phyloP scores from a whole-genome alignment of 2,888 invertebrate genomes.

The Apodemia duryi region DNA sequence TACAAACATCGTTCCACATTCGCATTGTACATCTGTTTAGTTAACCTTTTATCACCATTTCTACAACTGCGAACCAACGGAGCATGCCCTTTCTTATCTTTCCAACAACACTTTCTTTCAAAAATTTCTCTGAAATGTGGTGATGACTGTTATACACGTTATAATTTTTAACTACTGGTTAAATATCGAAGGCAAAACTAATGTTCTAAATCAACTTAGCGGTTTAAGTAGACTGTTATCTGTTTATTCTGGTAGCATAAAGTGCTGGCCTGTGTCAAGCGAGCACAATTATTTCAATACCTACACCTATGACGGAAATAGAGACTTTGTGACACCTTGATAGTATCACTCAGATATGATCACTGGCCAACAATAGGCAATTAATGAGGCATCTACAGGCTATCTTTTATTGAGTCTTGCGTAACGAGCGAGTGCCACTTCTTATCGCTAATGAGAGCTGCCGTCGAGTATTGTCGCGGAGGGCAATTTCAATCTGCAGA shows the following conservation, averaged over 20 bases:
- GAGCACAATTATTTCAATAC: background rate
- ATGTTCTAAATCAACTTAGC: slow-evolving; percentile 57
- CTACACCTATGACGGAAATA: slow-evolving; percentile 23
- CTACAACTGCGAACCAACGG: no score
- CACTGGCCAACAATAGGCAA: slow-evolving; percentile 56
- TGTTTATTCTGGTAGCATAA: slow-evolving; percentile 57
- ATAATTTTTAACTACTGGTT: slow-evolving; percentile 16
- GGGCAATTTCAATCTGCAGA: slow-evolving; percentile 39
- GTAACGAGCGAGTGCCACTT: slow-evolving; percentile 52
- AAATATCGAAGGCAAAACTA: slow-evolving; percentile 40
- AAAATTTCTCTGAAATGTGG: no score
- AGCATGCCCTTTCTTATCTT: no score
- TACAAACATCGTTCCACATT: no score
- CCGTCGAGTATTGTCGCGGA: slow-evolving; percentile 46
- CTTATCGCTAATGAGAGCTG: slow-evolving; percentile 62
- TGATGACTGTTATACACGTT: background rate
- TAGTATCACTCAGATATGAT: slow-evolving; percentile 42
- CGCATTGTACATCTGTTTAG: no score
- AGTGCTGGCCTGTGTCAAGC: slow-evolving; percentile 32
- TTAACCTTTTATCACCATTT: no score
- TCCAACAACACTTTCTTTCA: no score
- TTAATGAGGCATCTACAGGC: slow-evolving; percentile 55
- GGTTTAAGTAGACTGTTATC: slow-evolving; percentile 41
- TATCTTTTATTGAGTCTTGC: slow-evolving; percentile 40
- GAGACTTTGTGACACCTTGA: slow-evolving; percentile 37